Percentiles rank a stretch among this genome's conserved stretches.
phyloP scores from a whole-genome alignment of 92 coral and sea anemone species.

The Palythoa grandis region DNA sequence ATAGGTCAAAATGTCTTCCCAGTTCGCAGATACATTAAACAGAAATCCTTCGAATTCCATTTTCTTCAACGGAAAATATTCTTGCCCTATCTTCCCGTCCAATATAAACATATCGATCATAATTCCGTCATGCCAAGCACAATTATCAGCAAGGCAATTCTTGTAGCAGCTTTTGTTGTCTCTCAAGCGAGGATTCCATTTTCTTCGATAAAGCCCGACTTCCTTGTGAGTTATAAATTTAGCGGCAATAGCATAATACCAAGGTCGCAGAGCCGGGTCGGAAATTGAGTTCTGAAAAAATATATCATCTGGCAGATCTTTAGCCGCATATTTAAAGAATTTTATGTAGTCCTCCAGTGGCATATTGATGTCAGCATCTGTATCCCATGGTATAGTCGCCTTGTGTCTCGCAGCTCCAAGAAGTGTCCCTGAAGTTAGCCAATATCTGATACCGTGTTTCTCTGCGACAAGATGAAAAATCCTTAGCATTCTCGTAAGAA shows the following conservation, averaged over 20 bases:
- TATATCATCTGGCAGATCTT: slow-evolving; percentile 66
- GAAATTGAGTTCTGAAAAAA: slow-evolving; percentile 76
- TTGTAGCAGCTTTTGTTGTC: slow-evolving; percentile 77
- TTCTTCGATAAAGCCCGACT: slow-evolving; percentile 63
- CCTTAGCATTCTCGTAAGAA: slow-evolving; percentile 61
- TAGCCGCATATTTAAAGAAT: slow-evolving; percentile 66
- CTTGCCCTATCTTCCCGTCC: slow-evolving; percentile 11
- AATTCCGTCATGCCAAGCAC: slow-evolving; percentile 81
- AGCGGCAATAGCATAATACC: slow-evolving; percentile 4
- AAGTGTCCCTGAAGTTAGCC: slow-evolving; percentile 73
- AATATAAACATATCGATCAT: slow-evolving; percentile 73
- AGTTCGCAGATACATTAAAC: slow-evolving; percentile 66
- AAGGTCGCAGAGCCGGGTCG: slow-evolving; percentile 64
- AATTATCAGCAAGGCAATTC: slow-evolving; percentile 58
- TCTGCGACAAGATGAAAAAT: slow-evolving; percentile 63
- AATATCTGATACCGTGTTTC: slow-evolving; percentile 64
- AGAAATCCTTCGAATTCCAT: slow-evolving; percentile 74
- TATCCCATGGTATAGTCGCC: slow-evolving; percentile 80
- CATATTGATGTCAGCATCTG: slow-evolving; percentile 65
- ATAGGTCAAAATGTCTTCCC: slow-evolving; percentile 48
- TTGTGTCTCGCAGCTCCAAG: slow-evolving; percentile 30
- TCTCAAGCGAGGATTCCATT: slow-evolving; percentile 75
- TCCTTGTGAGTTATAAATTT: slow-evolving; percentile 31
- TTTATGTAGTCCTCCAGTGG: slow-evolving; percentile 68
- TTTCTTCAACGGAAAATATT: slow-evolving; percentile 61